A percentile compares a stretch with the other conserved stretches of the same genome.
Conservation (phyloP, 2,888 invertebrate species). For the Pandemis cinnamomeana region DNA sequence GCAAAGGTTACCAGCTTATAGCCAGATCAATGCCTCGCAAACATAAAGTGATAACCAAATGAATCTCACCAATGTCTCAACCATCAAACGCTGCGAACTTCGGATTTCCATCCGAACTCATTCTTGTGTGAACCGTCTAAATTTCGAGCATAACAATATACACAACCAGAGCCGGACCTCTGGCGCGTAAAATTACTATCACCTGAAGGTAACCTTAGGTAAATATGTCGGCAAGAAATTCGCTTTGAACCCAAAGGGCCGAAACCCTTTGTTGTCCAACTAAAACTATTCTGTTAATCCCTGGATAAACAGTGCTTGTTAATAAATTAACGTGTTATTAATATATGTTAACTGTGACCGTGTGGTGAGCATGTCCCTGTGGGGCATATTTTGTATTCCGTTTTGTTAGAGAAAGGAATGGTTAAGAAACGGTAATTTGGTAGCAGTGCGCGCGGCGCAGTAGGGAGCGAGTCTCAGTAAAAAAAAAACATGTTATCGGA, state of each 20-base stretch:
- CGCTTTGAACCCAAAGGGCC: constrained; percentile 82
- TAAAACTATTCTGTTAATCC: constrained; percentile 85
- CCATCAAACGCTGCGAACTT: constrained; percentile 63
- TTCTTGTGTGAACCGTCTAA: constrained; percentile 62
- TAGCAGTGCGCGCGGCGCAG: constrained; percentile 27
- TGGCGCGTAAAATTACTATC: constrained; percentile 84
- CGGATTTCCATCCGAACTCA: constrained; percentile 64
- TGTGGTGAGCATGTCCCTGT: constrained; percentile 78
- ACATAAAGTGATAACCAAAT: constrained; percentile 29
- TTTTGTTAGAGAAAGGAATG: constrained; percentile 76
- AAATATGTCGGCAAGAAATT: constrained; percentile 85
- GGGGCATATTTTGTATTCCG: constrained; percentile 67
- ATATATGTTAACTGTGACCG: constrained; percentile 81
- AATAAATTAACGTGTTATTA: constrained; percentile 84
- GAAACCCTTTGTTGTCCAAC: constrained; percentile 80
- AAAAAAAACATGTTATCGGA: no score
- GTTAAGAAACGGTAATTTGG: constrained; percentile 74
- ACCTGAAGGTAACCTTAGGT: constrained; percentile 77
- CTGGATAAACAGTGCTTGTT: constrained; percentile 83
- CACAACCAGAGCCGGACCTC: constrained; percentile 73
- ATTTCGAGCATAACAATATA: constrained; percentile 63
- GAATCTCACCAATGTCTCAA: constrained; percentile 40
- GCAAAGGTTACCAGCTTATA: neutral
- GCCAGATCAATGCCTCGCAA: constrained; percentile 30
- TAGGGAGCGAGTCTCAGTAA: neutral